A percentile compares a stretch with the other conserved stretches of the same genome.
These are phyloP conservation scores for Ectobius pallidus DNA, from an alignment of 2,888 invertebrate species.

Conservation along the genomic window DNA sequence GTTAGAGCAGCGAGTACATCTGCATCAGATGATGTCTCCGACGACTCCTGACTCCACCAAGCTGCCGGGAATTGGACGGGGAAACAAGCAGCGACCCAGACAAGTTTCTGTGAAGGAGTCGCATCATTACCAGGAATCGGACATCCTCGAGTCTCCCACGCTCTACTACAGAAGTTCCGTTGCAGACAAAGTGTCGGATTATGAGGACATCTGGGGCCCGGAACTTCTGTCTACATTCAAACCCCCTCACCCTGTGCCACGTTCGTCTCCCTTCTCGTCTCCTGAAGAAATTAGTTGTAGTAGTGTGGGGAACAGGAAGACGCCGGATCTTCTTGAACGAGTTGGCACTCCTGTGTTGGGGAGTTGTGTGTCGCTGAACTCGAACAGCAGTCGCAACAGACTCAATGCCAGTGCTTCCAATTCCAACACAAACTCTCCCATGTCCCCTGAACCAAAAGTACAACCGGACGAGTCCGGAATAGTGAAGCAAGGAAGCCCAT, in stretches of 20 bases:
- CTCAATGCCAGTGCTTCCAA: constrained; percentile 40
- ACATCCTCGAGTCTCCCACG: constrained; percentile 82
- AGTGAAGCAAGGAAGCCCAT: constrained; percentile 78
- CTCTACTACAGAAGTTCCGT: constrained; percentile 85
- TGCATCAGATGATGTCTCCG: constrained; percentile 40
- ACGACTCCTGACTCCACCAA: constrained; percentile 48
- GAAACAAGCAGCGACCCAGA: constrained; percentile 51
- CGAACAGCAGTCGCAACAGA: constrained; percentile 39
- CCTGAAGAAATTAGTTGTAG: constrained; percentile 44
- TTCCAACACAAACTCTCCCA: constrained; percentile 44
- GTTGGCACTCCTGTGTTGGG: constrained; percentile 39
- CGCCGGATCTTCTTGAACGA: constrained; percentile 47
- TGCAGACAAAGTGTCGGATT: constrained; percentile 84
- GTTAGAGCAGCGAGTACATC: constrained; percentile 46
- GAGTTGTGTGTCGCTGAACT: constrained; percentile 38
- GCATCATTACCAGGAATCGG: constrained; percentile 70
- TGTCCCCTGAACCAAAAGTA: constrained; percentile 40
- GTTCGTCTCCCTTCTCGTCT: constrained; percentile 47
- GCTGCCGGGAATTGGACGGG: constrained; percentile 46
- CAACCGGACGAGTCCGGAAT: constrained; percentile 45
- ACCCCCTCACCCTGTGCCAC: constrained; percentile 43
- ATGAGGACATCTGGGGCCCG: constrained; percentile 92
- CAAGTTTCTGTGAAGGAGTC: constrained; percentile 53
- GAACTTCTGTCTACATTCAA: constrained; percentile 55
- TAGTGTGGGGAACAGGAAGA: constrained; percentile 36